Percentiles rank a stretch among this genome's conserved stretches.
These are phyloP conservation scores for Anas platyrhynchos DNA, from an alignment of 2,113 vertebrate genomes.

Conservation along the genomic window DNA sequence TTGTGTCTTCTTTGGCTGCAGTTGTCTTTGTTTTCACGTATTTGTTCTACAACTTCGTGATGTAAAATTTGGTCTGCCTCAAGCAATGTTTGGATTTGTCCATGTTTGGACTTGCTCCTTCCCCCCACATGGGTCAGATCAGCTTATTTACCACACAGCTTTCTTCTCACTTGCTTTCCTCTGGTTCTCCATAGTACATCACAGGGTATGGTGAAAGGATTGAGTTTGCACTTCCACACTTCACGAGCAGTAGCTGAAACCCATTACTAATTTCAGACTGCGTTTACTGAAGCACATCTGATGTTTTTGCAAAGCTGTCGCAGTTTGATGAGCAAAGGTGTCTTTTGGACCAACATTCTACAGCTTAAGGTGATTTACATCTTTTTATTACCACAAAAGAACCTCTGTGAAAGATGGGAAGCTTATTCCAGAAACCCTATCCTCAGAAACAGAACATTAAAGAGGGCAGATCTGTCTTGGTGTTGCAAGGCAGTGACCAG, in stretches of 20 bases:
- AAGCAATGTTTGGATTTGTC: neutral
- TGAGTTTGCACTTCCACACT: neutral
- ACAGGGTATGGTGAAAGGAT: neutral
- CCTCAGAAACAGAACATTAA: neutral
- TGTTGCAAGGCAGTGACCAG: neutral
- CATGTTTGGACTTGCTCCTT: neutral
- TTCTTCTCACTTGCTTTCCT: neutral
- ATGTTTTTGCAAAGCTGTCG: neutral
- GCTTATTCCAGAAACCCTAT: neutral
- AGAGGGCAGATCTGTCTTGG: neutral
- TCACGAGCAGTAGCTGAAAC: neutral
- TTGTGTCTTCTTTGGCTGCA: neutral
- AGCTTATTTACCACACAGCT: neutral
- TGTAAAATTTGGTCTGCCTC: neutral
- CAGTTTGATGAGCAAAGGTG: neutral
- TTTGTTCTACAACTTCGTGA: neutral
- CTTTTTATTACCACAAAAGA: neutral
- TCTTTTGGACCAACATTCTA: neutral
- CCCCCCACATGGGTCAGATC: accelerated
- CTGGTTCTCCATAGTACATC: neutral
- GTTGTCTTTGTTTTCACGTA: neutral
- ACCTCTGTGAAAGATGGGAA: neutral
- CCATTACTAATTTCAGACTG: neutral
- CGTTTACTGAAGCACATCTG: neutral
- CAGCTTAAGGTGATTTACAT: neutral